Percentiles rank a stretch among this genome's conserved stretches.
Evolutionary conservation across 2,113 vertebrate species (phyloP).

Genomic region (Cricetomys ansorgei): DNA sequence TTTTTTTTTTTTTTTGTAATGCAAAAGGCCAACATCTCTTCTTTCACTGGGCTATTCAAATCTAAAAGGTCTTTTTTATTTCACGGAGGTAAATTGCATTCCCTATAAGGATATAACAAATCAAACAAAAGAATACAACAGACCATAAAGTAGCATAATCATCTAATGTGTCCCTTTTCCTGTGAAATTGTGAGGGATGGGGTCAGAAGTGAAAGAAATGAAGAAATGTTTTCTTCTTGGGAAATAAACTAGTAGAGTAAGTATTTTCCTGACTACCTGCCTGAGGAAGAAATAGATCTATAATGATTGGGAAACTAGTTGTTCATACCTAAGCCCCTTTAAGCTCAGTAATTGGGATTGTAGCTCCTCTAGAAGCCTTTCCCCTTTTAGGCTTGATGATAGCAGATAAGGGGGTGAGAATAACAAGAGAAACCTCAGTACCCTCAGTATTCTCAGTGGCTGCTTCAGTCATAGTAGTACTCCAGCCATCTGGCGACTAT

Average conservation of each 20-base stretch:
- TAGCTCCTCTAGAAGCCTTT: neutral
- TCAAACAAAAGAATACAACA: conserved; percentile 46
- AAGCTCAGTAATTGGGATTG: conserved; percentile 27
- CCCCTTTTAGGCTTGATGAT: neutral
- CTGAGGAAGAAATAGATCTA: conserved; percentile 43
- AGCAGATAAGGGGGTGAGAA: neutral
- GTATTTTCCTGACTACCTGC: conserved; percentile 21
- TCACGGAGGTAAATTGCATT: conserved; percentile 48
- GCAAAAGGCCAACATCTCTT: conserved; percentile 43
- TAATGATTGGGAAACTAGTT: neutral
- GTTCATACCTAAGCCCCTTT: neutral
- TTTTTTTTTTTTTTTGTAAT: conserved; percentile 17
- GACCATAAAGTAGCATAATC: neutral
- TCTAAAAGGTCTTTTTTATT: conserved; percentile 51
- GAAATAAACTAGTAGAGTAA: conserved; percentile 42
- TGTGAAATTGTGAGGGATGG: neutral
- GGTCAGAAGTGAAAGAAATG: conserved; percentile 29
- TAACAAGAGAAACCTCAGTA: neutral
- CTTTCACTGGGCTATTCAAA: conserved; percentile 57
- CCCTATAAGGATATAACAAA: conserved; percentile 22
- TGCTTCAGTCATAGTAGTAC: neutral
- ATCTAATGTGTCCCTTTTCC: neutral
- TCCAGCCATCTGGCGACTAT: neutral
- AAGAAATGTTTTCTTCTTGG: conserved; percentile 49
- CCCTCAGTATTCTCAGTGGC: neutral